Base-by-base conservation (phyloP, 30 jellyfish, hydroid and myxozoan species). In the Turritopsis dohrnii region DNA sequence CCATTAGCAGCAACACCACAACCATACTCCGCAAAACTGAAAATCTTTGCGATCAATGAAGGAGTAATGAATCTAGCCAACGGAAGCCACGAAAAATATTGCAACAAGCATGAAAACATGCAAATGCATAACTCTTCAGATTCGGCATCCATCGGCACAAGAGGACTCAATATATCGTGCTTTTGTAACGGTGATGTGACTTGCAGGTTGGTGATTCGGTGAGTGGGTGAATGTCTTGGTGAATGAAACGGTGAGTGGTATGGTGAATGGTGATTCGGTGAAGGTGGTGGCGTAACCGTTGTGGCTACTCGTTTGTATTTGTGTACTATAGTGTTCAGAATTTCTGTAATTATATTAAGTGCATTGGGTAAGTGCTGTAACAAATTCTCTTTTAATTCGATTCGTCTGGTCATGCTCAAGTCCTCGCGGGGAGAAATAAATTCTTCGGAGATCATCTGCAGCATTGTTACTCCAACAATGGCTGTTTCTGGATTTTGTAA, bases 381-480 rank as follows among this genome's bases (percentile, higher is more conserved):
- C 23, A 93, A 71, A 20, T 81, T 53, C 28, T 85, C 73, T 53
- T 83, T 75, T 0, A 93, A 72, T 83, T 93, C 96, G 31, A 77
- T 88, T 73, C 88, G 88, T 17, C 98, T 84, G 25, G 88, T 84
- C 65, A 88, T 88, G 79, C 84, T 93, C 53, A 93, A 79, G 66
- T 93, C 98, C 74, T 93, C 98, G 25, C 98, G 79, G 28, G 98
- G 98, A 52, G 98, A 88, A n/a, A 93, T 85, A 84, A 93, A 93
- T 54, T 93, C 98, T 76, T 93, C 98, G 1, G 98, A 93, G 16
- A 92, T 85, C 82, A 93, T 88, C 53, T 88, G 98, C 16, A 93
- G 90, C 54, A 85, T 71, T 23, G 93, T 54, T 1, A 93, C 85
- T 8, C 98, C 98, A 83, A 93, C 89, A 1, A 79, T 27, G n/a